Base-by-base conservation (phyloP, 2,797 vertebrate genomes). In the Yasuhikotakia modesta region DNA sequence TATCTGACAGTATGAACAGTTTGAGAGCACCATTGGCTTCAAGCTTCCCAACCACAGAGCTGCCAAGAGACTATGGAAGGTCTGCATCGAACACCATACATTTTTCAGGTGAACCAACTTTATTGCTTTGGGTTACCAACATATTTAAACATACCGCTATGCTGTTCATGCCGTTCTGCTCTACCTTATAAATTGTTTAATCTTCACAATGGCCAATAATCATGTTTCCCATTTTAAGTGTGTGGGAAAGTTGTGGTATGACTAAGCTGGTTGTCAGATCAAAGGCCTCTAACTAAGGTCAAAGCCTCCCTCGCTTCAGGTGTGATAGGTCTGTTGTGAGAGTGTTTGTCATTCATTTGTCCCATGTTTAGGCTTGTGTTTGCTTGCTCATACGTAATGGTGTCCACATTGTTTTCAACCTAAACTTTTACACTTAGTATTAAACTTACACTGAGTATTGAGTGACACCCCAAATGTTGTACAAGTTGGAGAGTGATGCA, bases 41-140 rank as follows among this genome's bases (percentile, higher is more conserved):
- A 99, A 99, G 89, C 94, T 99, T 79, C 96, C 96, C 14, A 97
- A 99, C 91, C 97, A 99, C 89, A 94, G 97, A 87, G 96, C 97
- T 0, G 97, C 97, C 76, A 99, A 99, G 91, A 94, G 94, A 79
- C 92, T 99, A 73, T 99, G 97, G 97, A 99, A 99, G 86, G 97
- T 99, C 91, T 99, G 97, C 95, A 98, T 99, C 1, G 97, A 99
- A 85, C 96, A 99, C 85, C 97, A 99, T 90, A 99, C 97, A 0
- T 99, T 99, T 90, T 99, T 99, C 91, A 95, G 97, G 97, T 99
- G 89, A 93, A 93, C 71, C 22, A 43, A 43, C 10, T 43, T 43
- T 43, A 10, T 43, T 22, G n/a, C 21, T 21, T 43, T 43, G 39
- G 10, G 7, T 60, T 16, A 16, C 14, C 14, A 16, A 58, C 24